Base-by-base conservation (phyloP, 2,888 invertebrate species). In the Sericinus montela region DNA sequence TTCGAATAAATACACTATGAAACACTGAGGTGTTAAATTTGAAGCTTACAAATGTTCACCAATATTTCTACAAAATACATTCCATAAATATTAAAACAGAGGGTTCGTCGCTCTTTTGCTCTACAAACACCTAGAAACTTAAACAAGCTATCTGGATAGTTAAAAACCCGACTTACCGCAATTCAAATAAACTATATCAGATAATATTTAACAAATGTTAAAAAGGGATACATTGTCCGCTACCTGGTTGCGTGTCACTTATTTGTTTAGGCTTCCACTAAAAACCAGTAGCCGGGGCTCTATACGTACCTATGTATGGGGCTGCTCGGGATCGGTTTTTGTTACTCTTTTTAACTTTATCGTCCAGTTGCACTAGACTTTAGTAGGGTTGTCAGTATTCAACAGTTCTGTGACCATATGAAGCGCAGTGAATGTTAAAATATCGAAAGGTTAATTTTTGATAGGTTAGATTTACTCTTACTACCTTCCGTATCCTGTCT, bases 201-300 rank as follows among this genome's bases (percentile, higher is more conserved):
- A 86, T 83, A 80, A 78, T 82, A 80, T 80, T 75, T 74, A 77
- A 83, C 83, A 82, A 79, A 83, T 76, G 83, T 78, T 74, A 74
- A 77, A n/a, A 72, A 76, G 65, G 67, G 70, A 69, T 67, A 82
- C 80, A 80, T 80, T 72, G 68, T 62, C 56, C 60, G 69, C 83
- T 87, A 86, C 87, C 86, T 82, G 85, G 69, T 56, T 61, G 60
- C 72, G 59, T 82, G 84, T 85, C 83, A 80, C 78, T 77, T 88
- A 79, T 87, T 87, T 87, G 86, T 86, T 86, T 87, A 87, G 87
- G 86, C 72, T 72, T 73, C 72, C 75, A 70, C 68, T 83, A 69
- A 87, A 84, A 87, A 87, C 88, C 88, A 88, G 88, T 87, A 88
- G 88, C 87, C 61, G 72, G 58, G 16, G 7, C 68, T 69, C 67